Evolutionary conservation across 1,140 invertebrate genomes (phyloP).

Genomic region (Tetragnatha versicolor): DNA sequence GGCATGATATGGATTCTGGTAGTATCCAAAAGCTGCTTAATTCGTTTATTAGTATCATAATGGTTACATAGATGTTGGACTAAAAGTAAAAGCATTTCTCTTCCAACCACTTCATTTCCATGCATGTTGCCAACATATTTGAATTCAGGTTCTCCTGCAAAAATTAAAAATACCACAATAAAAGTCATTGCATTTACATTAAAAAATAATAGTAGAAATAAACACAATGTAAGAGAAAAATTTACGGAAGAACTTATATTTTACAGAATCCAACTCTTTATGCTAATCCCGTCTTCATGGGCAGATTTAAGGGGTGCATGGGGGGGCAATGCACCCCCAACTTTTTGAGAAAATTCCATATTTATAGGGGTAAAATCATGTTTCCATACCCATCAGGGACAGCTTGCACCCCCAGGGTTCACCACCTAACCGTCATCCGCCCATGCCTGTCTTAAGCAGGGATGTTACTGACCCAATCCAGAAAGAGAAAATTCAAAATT

Average conservation of each 20-base stretch:
- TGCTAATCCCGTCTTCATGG: too few relatives aligned
- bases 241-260: not conserved
- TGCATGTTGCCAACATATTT: slow-evolving; percentile 97
- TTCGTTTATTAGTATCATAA: slow-evolving; percentile 75
- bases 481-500: too few relatives aligned
- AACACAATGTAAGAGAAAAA: not conserved
- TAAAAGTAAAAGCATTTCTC: slow-evolving; percentile 83
- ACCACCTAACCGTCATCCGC: too few relatives aligned
- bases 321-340: too few relatives aligned
- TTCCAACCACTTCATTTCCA: slow-evolving; percentile 93
- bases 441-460: too few relatives aligned
- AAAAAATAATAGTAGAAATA: not conserved
- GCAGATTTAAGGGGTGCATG: too few relatives aligned
- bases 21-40: slow-evolving; percentile 79
- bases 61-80: slow-evolving; percentile 87
- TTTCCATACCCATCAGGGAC: too few relatives aligned
- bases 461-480: too few relatives aligned
- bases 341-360: too few relatives aligned
- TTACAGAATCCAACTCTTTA: too few relatives aligned
- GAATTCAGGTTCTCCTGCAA: slow-evolving; percentile 81
- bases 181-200: not conserved
- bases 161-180: not conserved
- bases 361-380: too few relatives aligned
- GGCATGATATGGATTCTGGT: slow-evolving; percentile 92
- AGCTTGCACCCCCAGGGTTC: too few relatives aligned